Base-by-base conservation (phyloP, 2,888 invertebrate genomes). In the Nemapogon koenigi region DNA sequence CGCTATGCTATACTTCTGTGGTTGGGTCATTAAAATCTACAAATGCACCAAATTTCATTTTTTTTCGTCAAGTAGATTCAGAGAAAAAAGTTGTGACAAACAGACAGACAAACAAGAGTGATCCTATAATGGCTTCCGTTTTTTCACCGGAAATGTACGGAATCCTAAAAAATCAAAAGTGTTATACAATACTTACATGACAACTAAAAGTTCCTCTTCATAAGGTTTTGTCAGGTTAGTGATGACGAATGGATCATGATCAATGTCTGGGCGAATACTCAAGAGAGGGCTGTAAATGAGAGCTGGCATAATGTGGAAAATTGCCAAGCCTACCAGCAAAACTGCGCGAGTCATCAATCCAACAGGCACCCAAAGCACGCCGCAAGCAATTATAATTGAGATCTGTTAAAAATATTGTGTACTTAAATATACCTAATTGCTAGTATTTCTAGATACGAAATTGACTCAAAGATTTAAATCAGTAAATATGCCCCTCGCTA, bases 281-380 rank as follows among this genome's bases (percentile, higher is more conserved):
- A 67, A 56, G 43, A 71, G 45, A 18, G 57, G 58, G 2, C 69
- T 68, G 43, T 59, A 48, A 42, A 62, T 46, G 11, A 51, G 38
- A n/a, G 62, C 59, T 1, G 75, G 68, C 31, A 62, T 18, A 22
- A 61, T 55, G 51, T 70, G 67, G 40, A 56, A 57, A 1, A 48
- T 48, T 16, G 64, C 63, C 38, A 72, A 46, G 40, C 52, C 35
- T n/a, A 46, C 40, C 45, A 72, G 52, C 43, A 71, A 43, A 35
- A 42, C 44, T 17, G 55, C 53, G 35, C 78, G 68, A 40, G 53
- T 51, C 19, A 55, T 49, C 6, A 62, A 62, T 13, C 68, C 52
- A 43, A 71, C 48, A 15, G 75, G 73, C 47, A 72, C 63, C 67
- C 71, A 71, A 43, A 79, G 47, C 26, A 64, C 65, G 19, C 67